phyloP scores from a whole-genome alignment of 2,113 vertebrate genomes.

The Mandrillus leucophaeus region DNA sequence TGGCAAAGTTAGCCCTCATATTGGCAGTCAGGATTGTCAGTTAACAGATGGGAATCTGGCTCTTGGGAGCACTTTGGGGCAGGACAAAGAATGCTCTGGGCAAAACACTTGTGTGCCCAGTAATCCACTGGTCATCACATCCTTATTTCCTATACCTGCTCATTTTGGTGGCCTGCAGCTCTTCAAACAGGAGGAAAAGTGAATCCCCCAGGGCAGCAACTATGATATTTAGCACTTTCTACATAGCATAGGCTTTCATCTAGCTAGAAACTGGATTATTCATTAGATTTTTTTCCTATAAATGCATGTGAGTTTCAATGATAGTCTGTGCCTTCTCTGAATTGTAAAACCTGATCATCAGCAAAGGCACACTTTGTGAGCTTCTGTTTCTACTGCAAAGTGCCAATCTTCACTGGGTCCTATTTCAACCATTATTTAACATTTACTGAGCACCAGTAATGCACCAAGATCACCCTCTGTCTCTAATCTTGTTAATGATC shows the following conservation, averaged over 20 bases:
- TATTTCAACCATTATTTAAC: slow-evolving; percentile 71
- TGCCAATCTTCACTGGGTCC: slow-evolving; percentile 48
- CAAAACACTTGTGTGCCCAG: slow-evolving; percentile 11
- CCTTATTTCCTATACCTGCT: slow-evolving; percentile 52
- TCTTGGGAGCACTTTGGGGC: slow-evolving; percentile 42
- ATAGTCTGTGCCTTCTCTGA: slow-evolving; percentile 26
- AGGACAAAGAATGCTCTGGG: slow-evolving; percentile 40
- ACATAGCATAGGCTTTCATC: background rate
- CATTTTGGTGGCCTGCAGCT: background rate
- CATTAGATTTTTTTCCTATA: slow-evolving; percentile 34
- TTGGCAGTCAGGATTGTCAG: slow-evolving; percentile 77
- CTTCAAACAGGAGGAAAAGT: background rate
- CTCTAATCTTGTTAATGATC: slow-evolving; percentile 71
- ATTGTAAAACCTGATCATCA: slow-evolving; percentile 52
- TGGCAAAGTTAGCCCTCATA: slow-evolving; percentile 73
- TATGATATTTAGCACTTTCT: slow-evolving; percentile 5
- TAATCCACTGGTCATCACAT: background rate
- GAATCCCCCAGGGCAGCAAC: background rate
- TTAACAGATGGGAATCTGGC: slow-evolving; percentile 75
- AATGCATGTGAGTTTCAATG: slow-evolving; percentile 29
- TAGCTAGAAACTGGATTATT: slow-evolving; percentile 3
- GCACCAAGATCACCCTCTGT: background rate
- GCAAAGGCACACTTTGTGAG: slow-evolving; percentile 42
- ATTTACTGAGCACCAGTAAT: slow-evolving; percentile 69
- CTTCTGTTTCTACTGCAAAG: slow-evolving; percentile 40